phyloP scores from a whole-genome alignment of 2,888 invertebrate species.

The Cheilosia pagana region DNA sequence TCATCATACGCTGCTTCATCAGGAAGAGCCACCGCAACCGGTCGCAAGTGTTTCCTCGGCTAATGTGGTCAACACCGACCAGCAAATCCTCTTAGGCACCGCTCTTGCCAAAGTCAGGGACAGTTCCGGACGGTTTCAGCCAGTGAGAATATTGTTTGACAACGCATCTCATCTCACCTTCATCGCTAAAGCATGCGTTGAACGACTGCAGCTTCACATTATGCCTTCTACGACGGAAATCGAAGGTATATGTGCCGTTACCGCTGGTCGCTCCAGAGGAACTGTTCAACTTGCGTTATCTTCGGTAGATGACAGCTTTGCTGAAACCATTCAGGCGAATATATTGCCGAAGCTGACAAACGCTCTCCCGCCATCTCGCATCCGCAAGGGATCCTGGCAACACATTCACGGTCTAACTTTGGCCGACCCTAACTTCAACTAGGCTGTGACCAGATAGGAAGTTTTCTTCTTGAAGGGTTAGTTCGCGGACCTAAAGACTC shows the following conservation, averaged over 20 bases:
- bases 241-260: conserved; percentile 48
- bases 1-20: conserved; percentile 8
- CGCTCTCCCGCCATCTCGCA: conserved; percentile 25
- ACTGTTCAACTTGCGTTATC: conserved; percentile 18
- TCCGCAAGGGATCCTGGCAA: conserved; percentile 25
- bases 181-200: conserved; percentile 45
- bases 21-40: not conserved
- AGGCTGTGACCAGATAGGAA: conserved; percentile 50
- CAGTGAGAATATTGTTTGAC: conserved; percentile 31
- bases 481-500: conserved; percentile 40
- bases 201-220: conserved; percentile 48
- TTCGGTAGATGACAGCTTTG: conserved; percentile 8
- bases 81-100: conserved; percentile 35
- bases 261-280: conserved; percentile 30
- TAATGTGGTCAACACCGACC: conserved; percentile 1
- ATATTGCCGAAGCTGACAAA: conserved; percentile 61
- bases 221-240: conserved; percentile 19
- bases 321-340: conserved; percentile 22
- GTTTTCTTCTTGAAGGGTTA: conserved; percentile 27
- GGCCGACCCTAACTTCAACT: conserved; percentile 58
- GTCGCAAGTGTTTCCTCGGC: not conserved
- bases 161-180: conserved; percentile 54
- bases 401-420: conserved; percentile 39
- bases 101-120: conserved; percentile 29
- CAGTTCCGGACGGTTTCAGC: conserved; percentile 12